A percentile compares a stretch with the other conserved stretches of the same genome.
phyloP scores from a whole-genome alignment of 2,888 invertebrate species.

The Hymenopus coronatus region DNA sequence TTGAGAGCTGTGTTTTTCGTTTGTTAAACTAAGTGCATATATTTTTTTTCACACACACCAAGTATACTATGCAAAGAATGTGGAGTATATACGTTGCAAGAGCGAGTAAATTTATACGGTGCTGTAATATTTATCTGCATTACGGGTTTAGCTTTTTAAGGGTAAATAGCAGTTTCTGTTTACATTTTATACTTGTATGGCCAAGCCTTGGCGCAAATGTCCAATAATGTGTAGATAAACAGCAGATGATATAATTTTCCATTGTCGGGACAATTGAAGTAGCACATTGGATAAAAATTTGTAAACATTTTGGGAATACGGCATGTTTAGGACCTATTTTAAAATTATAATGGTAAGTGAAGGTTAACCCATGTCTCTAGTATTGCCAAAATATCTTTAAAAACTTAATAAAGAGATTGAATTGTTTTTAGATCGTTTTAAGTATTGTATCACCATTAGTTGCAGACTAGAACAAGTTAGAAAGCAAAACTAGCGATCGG shows the following conservation, averaged over 20 bases:
- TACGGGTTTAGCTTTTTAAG: not conserved
- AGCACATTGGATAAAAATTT: not conserved
- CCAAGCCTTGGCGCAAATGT: not conserved
- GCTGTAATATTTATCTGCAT: not conserved
- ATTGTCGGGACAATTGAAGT: not conserved
- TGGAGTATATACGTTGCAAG: too few species aligned
- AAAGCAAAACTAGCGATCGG: too few species aligned
- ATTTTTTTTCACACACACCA: not conserved
- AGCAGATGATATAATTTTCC: not conserved
- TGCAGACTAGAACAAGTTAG: too few species aligned
- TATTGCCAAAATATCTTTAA: too few species aligned
- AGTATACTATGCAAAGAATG: too few species aligned
- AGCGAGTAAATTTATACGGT: not conserved
- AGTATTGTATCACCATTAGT: too few species aligned
- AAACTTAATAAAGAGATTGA: too few species aligned
- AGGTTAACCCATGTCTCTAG: too few species aligned
- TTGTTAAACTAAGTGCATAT: not conserved
- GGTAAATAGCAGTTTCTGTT: not conserved
- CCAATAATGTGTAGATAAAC: not conserved
- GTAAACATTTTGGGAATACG: not conserved
- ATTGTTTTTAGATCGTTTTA: too few species aligned
- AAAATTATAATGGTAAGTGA: not conserved
- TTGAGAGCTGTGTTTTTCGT: not conserved
- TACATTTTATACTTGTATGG: too few species aligned
- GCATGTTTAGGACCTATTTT: not conserved